phyloP scores from a whole-genome alignment of 1,140 invertebrate species.

The Bombus polaris region DNA sequence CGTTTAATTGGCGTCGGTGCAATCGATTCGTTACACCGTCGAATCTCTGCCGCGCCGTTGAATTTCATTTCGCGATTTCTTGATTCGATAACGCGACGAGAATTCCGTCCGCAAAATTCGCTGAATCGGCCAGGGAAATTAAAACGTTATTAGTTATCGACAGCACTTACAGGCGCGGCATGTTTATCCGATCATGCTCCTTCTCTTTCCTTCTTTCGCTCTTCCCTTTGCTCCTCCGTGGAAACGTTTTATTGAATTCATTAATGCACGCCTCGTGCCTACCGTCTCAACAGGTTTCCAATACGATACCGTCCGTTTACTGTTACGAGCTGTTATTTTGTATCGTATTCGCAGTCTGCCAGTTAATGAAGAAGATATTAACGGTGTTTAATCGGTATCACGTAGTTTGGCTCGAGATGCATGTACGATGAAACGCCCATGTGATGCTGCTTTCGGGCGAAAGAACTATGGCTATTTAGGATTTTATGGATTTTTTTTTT shows the following conservation, averaged over 20 bases:
- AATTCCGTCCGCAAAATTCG: background rate
- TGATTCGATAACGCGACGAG: slow-evolving; percentile 16
- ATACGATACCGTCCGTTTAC: background rate
- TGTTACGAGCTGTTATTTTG: no score
- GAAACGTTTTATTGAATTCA: slow-evolving; percentile 35
- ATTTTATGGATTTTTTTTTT: no score
- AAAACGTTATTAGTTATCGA: slow-evolving; percentile 30
- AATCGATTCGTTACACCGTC: slow-evolving; percentile 35
- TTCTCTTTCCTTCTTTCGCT: background rate
- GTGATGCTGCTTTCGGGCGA: no score
- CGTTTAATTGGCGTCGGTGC: slow-evolving; percentile 11
- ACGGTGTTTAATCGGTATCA: no score
- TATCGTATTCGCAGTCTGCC: background rate
- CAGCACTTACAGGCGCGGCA: background rate
- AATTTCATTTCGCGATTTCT: slow-evolving; percentile 36
- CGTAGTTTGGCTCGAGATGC: no score
- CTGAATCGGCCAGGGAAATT: background rate
- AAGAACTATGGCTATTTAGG: no score
- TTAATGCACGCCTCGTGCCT: slow-evolving; percentile 6
- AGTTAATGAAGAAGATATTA: background rate
- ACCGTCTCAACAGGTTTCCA: no score
- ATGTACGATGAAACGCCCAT: no score
- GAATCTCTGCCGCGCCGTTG: slow-evolving; percentile 4
- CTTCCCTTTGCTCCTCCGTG: background rate
- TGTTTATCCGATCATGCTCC: slow-evolving; percentile 2